Base-by-base conservation (phyloP, 1,140 invertebrate genomes). In the Asobara japonica region DNA sequence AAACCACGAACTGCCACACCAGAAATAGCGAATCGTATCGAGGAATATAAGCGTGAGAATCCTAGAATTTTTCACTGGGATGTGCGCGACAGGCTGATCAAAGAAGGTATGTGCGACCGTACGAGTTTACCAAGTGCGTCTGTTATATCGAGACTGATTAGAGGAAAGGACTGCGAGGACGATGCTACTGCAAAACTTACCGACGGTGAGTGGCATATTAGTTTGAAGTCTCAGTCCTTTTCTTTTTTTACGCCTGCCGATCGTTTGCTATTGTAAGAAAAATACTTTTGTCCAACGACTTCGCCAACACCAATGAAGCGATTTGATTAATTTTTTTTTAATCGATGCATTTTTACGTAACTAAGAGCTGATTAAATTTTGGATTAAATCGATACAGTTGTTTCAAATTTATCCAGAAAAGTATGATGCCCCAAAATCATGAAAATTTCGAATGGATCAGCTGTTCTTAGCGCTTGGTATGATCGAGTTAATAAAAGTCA, bases 31-130 rank as follows among this genome's bases (percentile, higher is more conserved):
- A 89, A 89, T 29, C 90, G 93, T 75, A 96, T 97, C 74, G 94
- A 96, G 76, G 92, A 95, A 73, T 96, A 96, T 84, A 96, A 95
- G 79, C 89, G 92, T 38, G 94, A 93, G 77, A 96, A 96, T 87
- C 95, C 96, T 0, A 92, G 93, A 51, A 95, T 97, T 77, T 97
- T 97, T 87, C 94, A 94, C 33, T 97, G 94, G 94, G 96, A 97
- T 89, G 96, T 97, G 60, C 86, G 95, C 27, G 96, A 97, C 79
- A 90, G 94, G 77, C 84, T 94, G 76, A 94, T 93, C 78, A 93
- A 93, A 80, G 94, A 96, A 74, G 93, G 94, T 2, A 89, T 96
- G 38, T 96, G 94, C 77, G 94, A 96, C 81, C 88, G 93, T 73
- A 92, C 91, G 72, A 93, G 90, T 33, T 94, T 94, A 0, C 95